These are phyloP conservation scores for Caenorhabditis sp. DNA, from an alignment of 2,888 invertebrate species.

Conservation along the genomic window DNA sequence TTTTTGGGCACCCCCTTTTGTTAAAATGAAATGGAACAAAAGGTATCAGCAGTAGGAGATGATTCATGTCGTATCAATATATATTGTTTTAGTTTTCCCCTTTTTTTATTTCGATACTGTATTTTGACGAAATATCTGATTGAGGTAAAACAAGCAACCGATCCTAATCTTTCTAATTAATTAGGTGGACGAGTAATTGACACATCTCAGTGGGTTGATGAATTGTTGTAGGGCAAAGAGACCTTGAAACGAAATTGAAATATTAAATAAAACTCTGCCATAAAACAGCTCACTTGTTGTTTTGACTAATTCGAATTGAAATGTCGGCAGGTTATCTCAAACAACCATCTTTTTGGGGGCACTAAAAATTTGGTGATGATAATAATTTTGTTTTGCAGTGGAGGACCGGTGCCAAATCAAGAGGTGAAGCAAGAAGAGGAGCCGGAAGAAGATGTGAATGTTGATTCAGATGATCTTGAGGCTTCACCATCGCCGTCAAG, in stretches of 20 bases:
- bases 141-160: background rate
- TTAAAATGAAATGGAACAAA: constrained; percentile 6
- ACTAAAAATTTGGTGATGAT: too few species aligned
- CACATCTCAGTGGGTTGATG: background rate
- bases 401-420: background rate
- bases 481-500: constrained; percentile 24
- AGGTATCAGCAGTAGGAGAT: background rate
- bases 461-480: constrained; percentile 27
- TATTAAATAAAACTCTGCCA: background rate
- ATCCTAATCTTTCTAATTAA: constrained; percentile 1
- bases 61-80: background rate
- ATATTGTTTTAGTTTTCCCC: constrained; percentile 9
- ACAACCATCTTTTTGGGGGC: too few species aligned
- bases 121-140: too few species aligned
- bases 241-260: constrained; percentile 11
- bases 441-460: constrained; percentile 19
- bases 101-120: background rate
- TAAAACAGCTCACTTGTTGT: constrained; percentile 18
- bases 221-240: constrained; percentile 1
- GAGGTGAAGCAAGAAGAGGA: background rate
- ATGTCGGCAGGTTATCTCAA: constrained; percentile 17
- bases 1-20: constrained; percentile 5
- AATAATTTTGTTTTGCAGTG: constrained; percentile 18
- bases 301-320: constrained; percentile 30
- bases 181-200: background rate